Evolutionary conservation across 2,797 vertebrate species (phyloP), one percentile per base, ranked within the genome.

Genomic region (Ara ararauna): DNA sequence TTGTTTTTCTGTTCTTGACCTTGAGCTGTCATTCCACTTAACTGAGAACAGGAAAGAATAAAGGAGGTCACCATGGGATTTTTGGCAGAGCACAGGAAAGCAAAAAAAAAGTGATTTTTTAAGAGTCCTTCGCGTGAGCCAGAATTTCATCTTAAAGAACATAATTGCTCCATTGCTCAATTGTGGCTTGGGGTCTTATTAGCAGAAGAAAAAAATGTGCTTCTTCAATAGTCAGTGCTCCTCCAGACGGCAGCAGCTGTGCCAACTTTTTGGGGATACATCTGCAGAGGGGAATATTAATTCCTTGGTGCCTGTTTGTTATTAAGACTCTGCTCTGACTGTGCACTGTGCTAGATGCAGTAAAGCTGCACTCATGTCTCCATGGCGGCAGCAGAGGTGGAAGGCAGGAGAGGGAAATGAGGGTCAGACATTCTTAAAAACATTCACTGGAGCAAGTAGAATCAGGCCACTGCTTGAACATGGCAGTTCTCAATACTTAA

Each of bases 181-280:
- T 53, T 91, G 91, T 73, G 85, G 88, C 72, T 88, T 78, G 56
- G 67, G 94, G 72, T 89, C 88, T 81, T 82, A 82, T 91, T 85
- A 91, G 72, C 62, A 66, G 61, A 48, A 50, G 34, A 56, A 79
- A 60, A 78, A 76, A 76, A 71, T 17, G 65, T 85, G 80, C 88
- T 91, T 82, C 85, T 95, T 93, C 85, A 61, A 81, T 66, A 36
- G 50, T 66, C 76, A 74, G 40, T 3, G 29, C 61, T 88, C 45
- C 36, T 82, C 61, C 45, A 60, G 84, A 76, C 40, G 48, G 45
- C 56, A 30, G 75, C 12, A 26, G 50, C 40, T 1, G 2, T 87
- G 75, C 84, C 90, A 90, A 0, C 66, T 56, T 78, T 20, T 70
- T 1, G 2, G 72, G 66, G 62, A 61, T 85, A 61, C 51, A 82